Conservation (phyloP, 2,113 vertebrate species). For the Vimba vimba region DNA sequence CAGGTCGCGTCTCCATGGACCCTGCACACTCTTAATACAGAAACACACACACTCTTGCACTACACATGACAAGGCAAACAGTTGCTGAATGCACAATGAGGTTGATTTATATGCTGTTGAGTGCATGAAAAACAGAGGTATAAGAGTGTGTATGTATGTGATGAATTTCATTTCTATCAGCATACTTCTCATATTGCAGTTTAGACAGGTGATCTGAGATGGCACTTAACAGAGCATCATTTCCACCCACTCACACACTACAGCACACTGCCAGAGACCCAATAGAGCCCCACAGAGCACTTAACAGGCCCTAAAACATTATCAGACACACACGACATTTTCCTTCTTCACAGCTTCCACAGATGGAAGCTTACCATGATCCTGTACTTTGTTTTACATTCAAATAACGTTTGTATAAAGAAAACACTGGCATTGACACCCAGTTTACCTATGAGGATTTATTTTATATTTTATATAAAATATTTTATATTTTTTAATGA, state of each 20-base stretch:
- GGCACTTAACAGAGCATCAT: conserved; percentile 24
- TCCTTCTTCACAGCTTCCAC: not conserved
- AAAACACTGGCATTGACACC: not conserved
- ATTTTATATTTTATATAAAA: no score
- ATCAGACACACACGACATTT: not conserved
- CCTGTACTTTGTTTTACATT: not conserved
- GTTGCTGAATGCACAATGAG: not conserved
- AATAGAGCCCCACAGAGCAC: conserved; percentile 7
- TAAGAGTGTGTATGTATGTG: not conserved
- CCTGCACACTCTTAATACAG: not conserved
- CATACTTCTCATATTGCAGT: conserved; percentile 18
- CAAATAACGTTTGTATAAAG: not conserved
- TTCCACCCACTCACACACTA: conserved; percentile 24
- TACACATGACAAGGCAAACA: not conserved
- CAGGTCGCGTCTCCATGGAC: not conserved
- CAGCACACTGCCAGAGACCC: not conserved
- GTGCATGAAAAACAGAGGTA: not conserved
- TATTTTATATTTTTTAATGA: not conserved
- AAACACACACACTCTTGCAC: not conserved
- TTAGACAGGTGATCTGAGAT: conserved; percentile 42
- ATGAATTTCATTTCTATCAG: conserved; percentile 14
- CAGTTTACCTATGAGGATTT: not conserved
- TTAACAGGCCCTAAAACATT: conserved; percentile 18
- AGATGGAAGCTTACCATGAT: not conserved
- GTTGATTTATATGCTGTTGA: not conserved